Percentiles rank a stretch among this genome's conserved stretches.
These are phyloP conservation scores for Oligia strigilis DNA, from an alignment of 2,888 invertebrate species.

Conservation along the genomic window DNA sequence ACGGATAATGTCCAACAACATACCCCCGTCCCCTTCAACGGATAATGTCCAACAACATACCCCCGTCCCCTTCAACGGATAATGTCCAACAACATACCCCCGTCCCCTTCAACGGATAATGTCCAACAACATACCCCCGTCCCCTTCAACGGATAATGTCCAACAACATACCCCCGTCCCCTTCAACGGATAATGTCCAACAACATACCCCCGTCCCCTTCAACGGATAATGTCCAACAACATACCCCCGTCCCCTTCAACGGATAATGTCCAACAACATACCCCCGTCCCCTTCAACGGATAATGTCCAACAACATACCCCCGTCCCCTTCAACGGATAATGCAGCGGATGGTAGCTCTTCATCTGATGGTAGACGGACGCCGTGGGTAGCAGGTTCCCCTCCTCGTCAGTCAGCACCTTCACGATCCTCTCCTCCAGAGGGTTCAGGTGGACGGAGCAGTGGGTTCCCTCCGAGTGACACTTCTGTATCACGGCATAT, in stretches of 20 bases:
- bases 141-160: slow-evolving; percentile 37
- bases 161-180: slow-evolving; percentile 27
- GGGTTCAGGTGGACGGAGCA: slow-evolving; percentile 52
- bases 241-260: slow-evolving; percentile 40
- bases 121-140: slow-evolving; percentile 30
- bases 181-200: slow-evolving; percentile 35
- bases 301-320: slow-evolving; percentile 26
- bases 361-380: slow-evolving; percentile 52
- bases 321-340: slow-evolving; percentile 30
- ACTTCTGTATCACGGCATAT: slow-evolving; percentile 53
- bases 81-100: slow-evolving; percentile 37
- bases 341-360: slow-evolving; percentile 32
- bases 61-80: slow-evolving; percentile 29
- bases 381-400: slow-evolving; percentile 64
- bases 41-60: slow-evolving; percentile 39
- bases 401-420: slow-evolving; percentile 63
- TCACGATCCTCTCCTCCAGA: slow-evolving; percentile 61
- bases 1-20: slow-evolving; percentile 20
- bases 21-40: slow-evolving; percentile 39
- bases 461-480: slow-evolving; percentile 44
- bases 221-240: slow-evolving; percentile 20
- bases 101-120: slow-evolving; percentile 33
- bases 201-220: slow-evolving; percentile 39
- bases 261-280: slow-evolving; percentile 19
- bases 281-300: slow-evolving; percentile 41